Conservation (phyloP, 2,797 vertebrate species). For the Arrhamphus sclerolepis region DNA sequence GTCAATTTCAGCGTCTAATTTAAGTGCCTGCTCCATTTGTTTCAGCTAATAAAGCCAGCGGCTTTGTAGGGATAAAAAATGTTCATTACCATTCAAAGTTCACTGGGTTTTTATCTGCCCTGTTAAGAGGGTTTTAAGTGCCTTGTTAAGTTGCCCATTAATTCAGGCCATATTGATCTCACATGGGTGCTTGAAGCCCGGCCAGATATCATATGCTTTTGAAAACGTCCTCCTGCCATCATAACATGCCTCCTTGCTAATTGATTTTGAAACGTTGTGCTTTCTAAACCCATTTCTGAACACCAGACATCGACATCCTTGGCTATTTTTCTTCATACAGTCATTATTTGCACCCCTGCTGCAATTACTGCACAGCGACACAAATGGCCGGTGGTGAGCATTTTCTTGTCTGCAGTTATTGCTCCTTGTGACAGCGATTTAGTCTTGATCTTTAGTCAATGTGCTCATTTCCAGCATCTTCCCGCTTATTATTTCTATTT, state of each 20-base stretch:
- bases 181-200: slow-evolving; percentile 24
- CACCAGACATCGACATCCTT: slow-evolving; percentile 43
- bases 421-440: slow-evolving; percentile 16
- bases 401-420: slow-evolving; percentile 28
- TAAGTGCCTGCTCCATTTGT: slow-evolving; percentile 67
- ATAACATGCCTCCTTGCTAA: slow-evolving; percentile 59
- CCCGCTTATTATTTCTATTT: not conserved
- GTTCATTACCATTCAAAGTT: slow-evolving; percentile 76
- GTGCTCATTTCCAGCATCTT: slow-evolving; percentile 13
- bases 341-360: slow-evolving; percentile 50
- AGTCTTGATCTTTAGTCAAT: slow-evolving; percentile 40
- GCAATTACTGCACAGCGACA: slow-evolving; percentile 29
- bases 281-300: slow-evolving; percentile 24
- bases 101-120: slow-evolving; percentile 72
- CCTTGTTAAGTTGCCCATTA: slow-evolving; percentile 77
- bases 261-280: slow-evolving; percentile 63
- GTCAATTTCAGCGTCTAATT: slow-evolving; percentile 62
- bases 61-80: slow-evolving; percentile 63
- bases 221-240: slow-evolving; percentile 47
- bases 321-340: slow-evolving; percentile 46
- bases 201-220: slow-evolving; percentile 64
- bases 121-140: slow-evolving; percentile 77
- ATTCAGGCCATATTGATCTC: slow-evolving; percentile 72
- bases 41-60: slow-evolving; percentile 67
- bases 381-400: slow-evolving; percentile 15